Percentiles rank a stretch among this genome's conserved stretches.
phyloP scores from a whole-genome alignment of 2,888 invertebrate genomes.

The Falcaria lacertinaria region DNA sequence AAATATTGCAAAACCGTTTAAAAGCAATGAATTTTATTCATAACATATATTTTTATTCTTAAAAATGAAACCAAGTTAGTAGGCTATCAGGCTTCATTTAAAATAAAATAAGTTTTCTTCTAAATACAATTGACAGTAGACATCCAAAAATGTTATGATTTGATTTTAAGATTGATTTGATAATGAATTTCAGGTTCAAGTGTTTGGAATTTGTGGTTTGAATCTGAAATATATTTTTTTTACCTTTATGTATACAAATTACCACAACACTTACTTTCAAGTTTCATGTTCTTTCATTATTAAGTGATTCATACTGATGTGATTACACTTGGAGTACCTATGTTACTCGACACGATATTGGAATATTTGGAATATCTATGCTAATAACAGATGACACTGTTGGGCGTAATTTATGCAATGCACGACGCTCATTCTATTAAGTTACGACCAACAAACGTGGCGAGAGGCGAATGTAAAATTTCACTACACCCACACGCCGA shows the following conservation, averaged over 20 bases:
- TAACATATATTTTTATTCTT: too few relatives aligned
- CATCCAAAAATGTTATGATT: too few relatives aligned
- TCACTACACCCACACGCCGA: conserved; percentile 24
- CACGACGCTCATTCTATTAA: conserved; percentile 29
- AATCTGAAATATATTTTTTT: too few relatives aligned
- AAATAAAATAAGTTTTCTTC: neutral
- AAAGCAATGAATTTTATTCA: neutral
- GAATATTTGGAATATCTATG: conserved; percentile 45
- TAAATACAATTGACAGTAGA: too few relatives aligned
- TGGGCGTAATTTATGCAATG: conserved; percentile 48
- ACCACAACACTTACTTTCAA: too few relatives aligned
- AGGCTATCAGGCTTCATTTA: neutral
- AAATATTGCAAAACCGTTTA: neutral
- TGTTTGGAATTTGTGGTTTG: too few relatives aligned
- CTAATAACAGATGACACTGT: conserved; percentile 36
- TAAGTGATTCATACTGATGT: too few relatives aligned
- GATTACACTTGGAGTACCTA: conserved; percentile 1
- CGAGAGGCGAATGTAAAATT: conserved; percentile 34
- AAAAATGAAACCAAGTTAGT: conserved; percentile 22
- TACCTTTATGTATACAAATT: too few relatives aligned
- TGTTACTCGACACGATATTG: conserved; percentile 13
- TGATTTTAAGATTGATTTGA: too few relatives aligned
- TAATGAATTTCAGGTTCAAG: too few relatives aligned
- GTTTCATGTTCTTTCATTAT: too few relatives aligned
- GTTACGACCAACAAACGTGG: conserved; percentile 23